Percentiles rank a stretch among this genome's conserved stretches.
Evolutionary conservation across 1,140 invertebrate species (phyloP).

Genomic region (Grapholita molesta): DNA sequence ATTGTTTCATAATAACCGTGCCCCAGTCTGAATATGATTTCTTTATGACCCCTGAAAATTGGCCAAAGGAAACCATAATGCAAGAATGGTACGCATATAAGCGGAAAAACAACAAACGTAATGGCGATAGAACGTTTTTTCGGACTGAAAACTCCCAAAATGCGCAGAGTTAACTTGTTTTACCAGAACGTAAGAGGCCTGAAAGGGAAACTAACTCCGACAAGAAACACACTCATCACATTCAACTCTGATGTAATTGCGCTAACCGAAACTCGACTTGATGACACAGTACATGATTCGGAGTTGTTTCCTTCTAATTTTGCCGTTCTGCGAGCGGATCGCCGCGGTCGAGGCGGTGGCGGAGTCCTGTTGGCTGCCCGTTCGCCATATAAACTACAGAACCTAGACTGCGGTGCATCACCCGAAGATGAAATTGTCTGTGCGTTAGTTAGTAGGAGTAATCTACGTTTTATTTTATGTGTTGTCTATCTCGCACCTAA

Average conservation of each 20-base stretch:
- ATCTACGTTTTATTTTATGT: too few relatives aligned
- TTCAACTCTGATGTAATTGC: background rate
- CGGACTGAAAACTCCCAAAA: background rate
- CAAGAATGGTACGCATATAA: background rate
- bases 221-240: background rate
- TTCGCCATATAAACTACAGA: too few relatives aligned
- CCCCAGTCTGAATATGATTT: background rate
- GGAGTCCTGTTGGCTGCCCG: background rate
- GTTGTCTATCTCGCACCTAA: too few relatives aligned
- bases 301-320: background rate
- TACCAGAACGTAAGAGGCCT: background rate
- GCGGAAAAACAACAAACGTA: background rate
- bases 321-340: background rate
- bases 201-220: background rate
- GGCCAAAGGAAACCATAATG: background rate
- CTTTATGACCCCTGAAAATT: background rate
- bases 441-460: too few relatives aligned
- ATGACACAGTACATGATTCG: background rate
- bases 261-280: background rate
- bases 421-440: too few relatives aligned
- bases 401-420: too few relatives aligned
- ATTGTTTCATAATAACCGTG: background rate
- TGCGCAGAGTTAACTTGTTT: background rate
- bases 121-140: background rate
- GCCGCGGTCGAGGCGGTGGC: too few relatives aligned